phyloP scores from a whole-genome alignment of 2,113 vertebrate genomes.

The Mus pahari region DNA sequence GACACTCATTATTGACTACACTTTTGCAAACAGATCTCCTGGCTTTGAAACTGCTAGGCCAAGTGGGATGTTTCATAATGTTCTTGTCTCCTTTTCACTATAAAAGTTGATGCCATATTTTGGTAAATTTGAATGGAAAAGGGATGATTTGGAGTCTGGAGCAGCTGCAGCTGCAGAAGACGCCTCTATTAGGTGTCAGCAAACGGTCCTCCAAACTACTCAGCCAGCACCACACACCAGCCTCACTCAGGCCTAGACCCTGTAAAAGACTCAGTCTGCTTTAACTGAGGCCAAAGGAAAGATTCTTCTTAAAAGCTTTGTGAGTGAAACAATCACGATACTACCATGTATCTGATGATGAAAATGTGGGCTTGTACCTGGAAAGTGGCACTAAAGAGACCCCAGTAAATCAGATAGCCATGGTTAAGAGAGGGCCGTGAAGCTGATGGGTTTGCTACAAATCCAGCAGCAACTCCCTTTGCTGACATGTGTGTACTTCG shows the following conservation, averaged over 20 bases:
- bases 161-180: background rate
- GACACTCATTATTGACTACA: background rate
- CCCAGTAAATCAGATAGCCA: fast-evolving
- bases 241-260: background rate
- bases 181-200: too few species aligned
- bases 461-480: background rate
- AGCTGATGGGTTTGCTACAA: background rate
- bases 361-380: background rate
- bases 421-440: background rate
- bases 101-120: background rate
- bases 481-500: background rate
- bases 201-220: background rate
- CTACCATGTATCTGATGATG: background rate
- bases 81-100: background rate
- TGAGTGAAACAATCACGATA: background rate
- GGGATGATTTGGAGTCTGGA: background rate
- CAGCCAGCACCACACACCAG: background rate
- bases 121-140: background rate
- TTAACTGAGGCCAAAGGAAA: background rate
- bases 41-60: background rate
- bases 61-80: background rate
- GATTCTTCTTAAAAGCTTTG: background rate
- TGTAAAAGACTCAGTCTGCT: background rate
- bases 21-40: background rate
- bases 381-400: background rate